These are phyloP conservation scores for Fregetta grallaria DNA, from an alignment of 2,113 vertebrate genomes.

Conservation along the genomic window DNA sequence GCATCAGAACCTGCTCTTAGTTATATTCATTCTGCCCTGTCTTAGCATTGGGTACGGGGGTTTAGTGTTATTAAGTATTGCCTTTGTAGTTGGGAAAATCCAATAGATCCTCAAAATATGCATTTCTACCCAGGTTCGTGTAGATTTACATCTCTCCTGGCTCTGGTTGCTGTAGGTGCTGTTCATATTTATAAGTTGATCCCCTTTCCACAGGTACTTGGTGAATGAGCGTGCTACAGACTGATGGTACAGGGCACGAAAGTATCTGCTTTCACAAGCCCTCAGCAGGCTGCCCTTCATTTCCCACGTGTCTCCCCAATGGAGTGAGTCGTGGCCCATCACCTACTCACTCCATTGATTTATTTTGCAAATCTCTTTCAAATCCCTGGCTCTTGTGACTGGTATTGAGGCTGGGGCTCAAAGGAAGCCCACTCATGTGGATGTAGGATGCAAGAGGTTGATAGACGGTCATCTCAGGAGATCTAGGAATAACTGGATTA, in stretches of 20 bases:
- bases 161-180: not conserved
- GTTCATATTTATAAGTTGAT: not conserved
- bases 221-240: not conserved
- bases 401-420: not conserved
- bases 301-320: not conserved
- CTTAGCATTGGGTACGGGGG: rapidly evolving
- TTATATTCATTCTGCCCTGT: not conserved
- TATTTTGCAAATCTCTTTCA: not conserved
- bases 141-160: not conserved
- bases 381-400: not conserved
- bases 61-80: not conserved
- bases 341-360: not conserved
- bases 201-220: rapidly evolving
- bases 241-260: rapidly evolving
- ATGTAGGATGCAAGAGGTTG: not conserved
- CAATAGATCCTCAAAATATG: not conserved
- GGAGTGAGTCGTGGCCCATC: rapidly evolving
- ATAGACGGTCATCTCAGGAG: not conserved
- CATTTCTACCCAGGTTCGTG: not conserved
- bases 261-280: not conserved
- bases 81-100: not conserved
- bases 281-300: not conserved
- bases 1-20: not conserved
- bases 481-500: not conserved
- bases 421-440: rapidly evolving